Conservation (phyloP, 2,113 vertebrate species). For the Xiphorhynchus elegans region DNA sequence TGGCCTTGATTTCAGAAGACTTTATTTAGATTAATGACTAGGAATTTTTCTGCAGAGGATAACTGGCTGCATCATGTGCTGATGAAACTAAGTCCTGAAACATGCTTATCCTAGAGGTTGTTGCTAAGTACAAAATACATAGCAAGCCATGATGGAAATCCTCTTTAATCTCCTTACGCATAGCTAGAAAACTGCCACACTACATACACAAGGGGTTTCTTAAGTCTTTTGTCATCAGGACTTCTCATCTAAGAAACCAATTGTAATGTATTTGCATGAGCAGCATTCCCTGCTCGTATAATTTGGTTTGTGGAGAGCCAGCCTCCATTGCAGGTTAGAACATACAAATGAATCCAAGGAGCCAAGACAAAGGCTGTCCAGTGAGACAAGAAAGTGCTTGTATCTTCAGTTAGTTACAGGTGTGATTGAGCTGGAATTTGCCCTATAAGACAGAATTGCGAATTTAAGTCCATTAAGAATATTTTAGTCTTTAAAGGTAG, state of each 20-base stretch:
- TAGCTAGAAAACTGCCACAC: neutral
- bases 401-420: neutral
- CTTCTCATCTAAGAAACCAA: neutral
- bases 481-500: neutral
- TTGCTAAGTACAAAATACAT: slow-evolving; percentile 11
- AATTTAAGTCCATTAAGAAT: neutral
- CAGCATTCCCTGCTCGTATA: neutral
- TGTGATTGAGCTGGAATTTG: neutral
- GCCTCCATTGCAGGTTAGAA: neutral
- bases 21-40: neutral
- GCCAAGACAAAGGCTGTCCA: neutral
- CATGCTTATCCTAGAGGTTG: neutral
- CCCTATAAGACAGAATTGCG: neutral
- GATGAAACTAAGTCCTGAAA: neutral
- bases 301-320: neutral
- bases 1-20: neutral
- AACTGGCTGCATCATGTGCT: neutral
- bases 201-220: neutral
- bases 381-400: neutral
- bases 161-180: neutral
- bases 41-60: neutral
- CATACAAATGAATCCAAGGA: neutral
- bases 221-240: neutral
- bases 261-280: neutral
- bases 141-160: neutral